Percentiles rank a stretch among this genome's conserved stretches.
Evolutionary conservation across 2,888 invertebrate species (phyloP).

Genomic region (Lypha dubia): DNA sequence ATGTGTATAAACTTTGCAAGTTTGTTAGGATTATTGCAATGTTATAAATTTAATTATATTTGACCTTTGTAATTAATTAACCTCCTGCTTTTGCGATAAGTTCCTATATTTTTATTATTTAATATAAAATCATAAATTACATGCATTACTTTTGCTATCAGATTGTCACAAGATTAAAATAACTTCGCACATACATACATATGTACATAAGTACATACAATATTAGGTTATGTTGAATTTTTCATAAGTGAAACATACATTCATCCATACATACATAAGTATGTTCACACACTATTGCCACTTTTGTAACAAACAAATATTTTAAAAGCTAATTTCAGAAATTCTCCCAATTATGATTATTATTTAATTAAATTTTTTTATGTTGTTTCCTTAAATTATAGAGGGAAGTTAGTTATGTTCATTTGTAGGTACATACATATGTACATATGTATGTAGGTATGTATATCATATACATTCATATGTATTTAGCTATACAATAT

Average conservation of each 20-base stretch:
- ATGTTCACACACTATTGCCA: background rate
- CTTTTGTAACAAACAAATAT: no score
- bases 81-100: no score
- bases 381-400: no score
- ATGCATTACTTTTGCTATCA: background rate
- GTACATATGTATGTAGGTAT: background rate
- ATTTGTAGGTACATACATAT: slow-evolving; percentile 5
- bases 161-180: background rate
- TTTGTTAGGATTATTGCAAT: background rate
- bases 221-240: slow-evolving; percentile 38
- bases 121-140: background rate
- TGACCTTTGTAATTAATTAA: background rate
- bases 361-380: no score
- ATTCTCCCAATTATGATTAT: no score
- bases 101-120: background rate
- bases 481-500: background rate
- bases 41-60: background rate
- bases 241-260: background rate
- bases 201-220: background rate
- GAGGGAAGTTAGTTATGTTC: no score
- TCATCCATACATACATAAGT: no score
- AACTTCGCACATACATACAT: background rate
- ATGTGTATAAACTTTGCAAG: no score
- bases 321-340: background rate
- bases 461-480: no score